phyloP scores from a whole-genome alignment of 2,888 invertebrate species.

The Scaptomyza polygonia region DNA sequence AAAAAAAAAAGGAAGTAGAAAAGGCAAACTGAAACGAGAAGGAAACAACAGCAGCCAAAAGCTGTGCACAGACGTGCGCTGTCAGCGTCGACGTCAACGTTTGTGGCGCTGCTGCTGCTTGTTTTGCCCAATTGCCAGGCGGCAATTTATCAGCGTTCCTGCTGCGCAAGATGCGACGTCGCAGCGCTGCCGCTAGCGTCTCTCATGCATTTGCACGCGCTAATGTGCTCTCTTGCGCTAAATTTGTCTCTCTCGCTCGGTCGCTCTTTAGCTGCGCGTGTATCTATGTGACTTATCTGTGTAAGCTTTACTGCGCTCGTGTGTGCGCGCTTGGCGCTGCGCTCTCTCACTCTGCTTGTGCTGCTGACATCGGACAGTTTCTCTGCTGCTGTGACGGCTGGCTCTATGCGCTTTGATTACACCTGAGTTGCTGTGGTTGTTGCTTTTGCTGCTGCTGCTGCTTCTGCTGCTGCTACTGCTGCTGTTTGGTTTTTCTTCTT shows the following conservation, averaged over 20 bases:
- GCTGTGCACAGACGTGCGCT: constrained; percentile 28
- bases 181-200: constrained; percentile 29
- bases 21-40: constrained; percentile 44
- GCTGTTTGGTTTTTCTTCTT: constrained; percentile 75
- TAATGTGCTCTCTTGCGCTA: constrained; percentile 17
- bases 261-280: constrained; percentile 6
- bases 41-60: constrained; percentile 41
- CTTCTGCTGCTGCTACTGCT: constrained; percentile 65
- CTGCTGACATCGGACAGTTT: constrained; percentile 36
- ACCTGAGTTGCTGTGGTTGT: constrained; percentile 64
- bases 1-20: constrained; percentile 36
- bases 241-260: constrained; percentile 18
- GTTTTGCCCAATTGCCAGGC: constrained; percentile 73
- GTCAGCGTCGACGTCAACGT: constrained; percentile 20
- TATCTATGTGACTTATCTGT: constrained; percentile 64
- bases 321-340: constrained; percentile 13
- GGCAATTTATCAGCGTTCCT: constrained; percentile 75
- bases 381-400: constrained; percentile 39
- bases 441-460: neutral
- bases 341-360: constrained; percentile 40
- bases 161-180: constrained; percentile 54
- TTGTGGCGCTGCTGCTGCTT: constrained; percentile 11
- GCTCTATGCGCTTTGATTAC: constrained; percentile 74
- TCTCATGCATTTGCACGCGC: constrained; percentile 19
- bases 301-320: constrained; percentile 37